phyloP scores from a whole-genome alignment of 2,888 invertebrate genomes.

The Limnephilus lunatus region DNA sequence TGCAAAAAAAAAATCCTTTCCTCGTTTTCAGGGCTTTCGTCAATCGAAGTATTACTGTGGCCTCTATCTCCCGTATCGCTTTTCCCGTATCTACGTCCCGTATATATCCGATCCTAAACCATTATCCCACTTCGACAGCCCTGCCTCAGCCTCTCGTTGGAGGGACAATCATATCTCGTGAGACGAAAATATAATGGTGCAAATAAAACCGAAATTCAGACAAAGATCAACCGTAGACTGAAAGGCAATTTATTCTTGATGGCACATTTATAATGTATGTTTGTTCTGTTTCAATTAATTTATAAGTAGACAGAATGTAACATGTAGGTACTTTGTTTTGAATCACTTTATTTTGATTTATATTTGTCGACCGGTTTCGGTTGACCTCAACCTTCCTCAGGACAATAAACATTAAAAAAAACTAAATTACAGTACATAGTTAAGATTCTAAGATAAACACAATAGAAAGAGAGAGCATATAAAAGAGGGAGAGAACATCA shows the following conservation, averaged over 20 bases:
- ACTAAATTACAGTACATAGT: too few species aligned
- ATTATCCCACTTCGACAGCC: background rate
- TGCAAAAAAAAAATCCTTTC: background rate
- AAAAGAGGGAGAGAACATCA: too few species aligned
- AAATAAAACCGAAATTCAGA: background rate
- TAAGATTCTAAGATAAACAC: too few species aligned
- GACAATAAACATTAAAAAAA: too few species aligned
- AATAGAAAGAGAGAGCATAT: too few species aligned
- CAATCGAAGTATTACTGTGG: background rate
- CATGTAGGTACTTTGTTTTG: too few species aligned
- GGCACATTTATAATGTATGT: background rate
- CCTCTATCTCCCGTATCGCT: background rate
- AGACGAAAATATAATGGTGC: background rate
- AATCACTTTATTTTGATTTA: too few species aligned
- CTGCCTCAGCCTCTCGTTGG: background rate
- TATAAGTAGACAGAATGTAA: too few species aligned
- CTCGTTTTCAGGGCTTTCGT: background rate
- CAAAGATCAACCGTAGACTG: background rate
- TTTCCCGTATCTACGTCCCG: background rate
- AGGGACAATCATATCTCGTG: background rate
- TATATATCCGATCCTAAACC: background rate
- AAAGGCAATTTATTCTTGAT: background rate
- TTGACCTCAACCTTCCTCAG: too few species aligned
- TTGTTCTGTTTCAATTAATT: background rate
- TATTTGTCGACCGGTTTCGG: too few species aligned